Base-by-base conservation (phyloP, 2,113 vertebrate genomes). In the Callionymus lyra region DNA sequence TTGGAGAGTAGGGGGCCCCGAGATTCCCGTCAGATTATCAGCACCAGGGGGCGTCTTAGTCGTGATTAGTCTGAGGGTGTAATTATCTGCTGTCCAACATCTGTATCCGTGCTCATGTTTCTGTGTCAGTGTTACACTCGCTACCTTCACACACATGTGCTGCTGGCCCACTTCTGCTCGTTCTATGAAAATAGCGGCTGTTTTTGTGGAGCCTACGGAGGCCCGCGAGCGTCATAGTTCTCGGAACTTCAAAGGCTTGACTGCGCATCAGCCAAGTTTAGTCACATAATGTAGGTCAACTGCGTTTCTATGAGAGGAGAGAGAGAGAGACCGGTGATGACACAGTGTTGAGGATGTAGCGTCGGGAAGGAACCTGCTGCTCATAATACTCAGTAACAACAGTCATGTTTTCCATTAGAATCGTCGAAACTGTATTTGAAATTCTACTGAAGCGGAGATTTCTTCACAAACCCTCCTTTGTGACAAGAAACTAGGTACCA, bases 251-350 rank as follows among this genome's bases (percentile, higher is more conserved):
- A 74, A 65, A 67, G 59, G 59, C 40, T 49, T 49, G 39, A 3
- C 18, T 54, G 56, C 31, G 31, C 41, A 49, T 15, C 31, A 8
- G 12, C 68, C 65, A 65, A 58, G 63, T 68, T 68, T 50, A 76
- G 63, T 4, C n/a, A 1, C 54, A 9, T 53, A 47, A 73, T 80
- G 59, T 80, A 68, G 74, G 71, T 66, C 74, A 70, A 9, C 27
- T 45, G 49, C 42, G 34, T 42, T 31, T 62, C 44, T 43, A 4
- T 53, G 54, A 62, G 41, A 42, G 1, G 4, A 27, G 21, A 8
- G 4, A 27, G 21, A 8, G 4, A 27, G 50, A 41, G 38, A 38
- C 21, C 4, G 21, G 4, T 8, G 21, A 27, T 27, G 21, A 27
- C 21, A 8, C 21, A 27, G 21, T 27, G 21, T 5, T 27, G 21